A percentile compares a stretch with the other conserved stretches of the same genome.
Conservation (phyloP, 2,888 invertebrate species). For the Phalera bucephala region DNA sequence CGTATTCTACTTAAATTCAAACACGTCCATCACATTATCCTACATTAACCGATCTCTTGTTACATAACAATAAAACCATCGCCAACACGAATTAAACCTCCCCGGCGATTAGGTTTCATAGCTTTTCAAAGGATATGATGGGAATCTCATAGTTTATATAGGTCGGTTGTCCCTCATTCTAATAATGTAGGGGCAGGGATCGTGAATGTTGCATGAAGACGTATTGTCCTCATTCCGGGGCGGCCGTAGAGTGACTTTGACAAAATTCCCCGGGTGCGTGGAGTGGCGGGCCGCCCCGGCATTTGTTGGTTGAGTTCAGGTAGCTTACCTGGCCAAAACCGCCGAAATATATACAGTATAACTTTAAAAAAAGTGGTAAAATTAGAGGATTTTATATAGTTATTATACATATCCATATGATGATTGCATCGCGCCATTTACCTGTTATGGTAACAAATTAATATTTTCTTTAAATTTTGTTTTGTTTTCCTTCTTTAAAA, state of each 20-base stretch:
- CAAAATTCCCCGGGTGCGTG: slow-evolving; percentile 55
- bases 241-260: slow-evolving; percentile 59
- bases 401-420: no score
- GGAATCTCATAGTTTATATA: slow-evolving; percentile 60
- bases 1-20: no score
- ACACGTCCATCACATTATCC: no score
- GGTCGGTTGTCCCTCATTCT: slow-evolving; percentile 50
- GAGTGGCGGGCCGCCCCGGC: slow-evolving; percentile 18
- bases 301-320: slow-evolving; percentile 21
- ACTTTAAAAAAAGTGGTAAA: no score
- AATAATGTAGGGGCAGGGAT: slow-evolving; percentile 56
- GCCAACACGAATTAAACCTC: slow-evolving; percentile 15
- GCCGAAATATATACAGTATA: no score
- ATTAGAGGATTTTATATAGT: no score
- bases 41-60: no score
- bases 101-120: slow-evolving; percentile 20
- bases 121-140: slow-evolving; percentile 35
- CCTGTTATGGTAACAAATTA: no score
- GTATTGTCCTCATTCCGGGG: slow-evolving; percentile 60
- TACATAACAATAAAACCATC: slow-evolving; percentile 5
- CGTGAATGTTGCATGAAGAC: slow-evolving; percentile 70
- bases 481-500: no score
- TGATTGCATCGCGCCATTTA: no score
- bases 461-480: no score
- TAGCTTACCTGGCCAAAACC: slow-evolving; percentile 22